These are phyloP conservation scores for Trididemnum nubilum DNA, from an alignment of 23 tunicate species.

Conservation along the genomic window DNA sequence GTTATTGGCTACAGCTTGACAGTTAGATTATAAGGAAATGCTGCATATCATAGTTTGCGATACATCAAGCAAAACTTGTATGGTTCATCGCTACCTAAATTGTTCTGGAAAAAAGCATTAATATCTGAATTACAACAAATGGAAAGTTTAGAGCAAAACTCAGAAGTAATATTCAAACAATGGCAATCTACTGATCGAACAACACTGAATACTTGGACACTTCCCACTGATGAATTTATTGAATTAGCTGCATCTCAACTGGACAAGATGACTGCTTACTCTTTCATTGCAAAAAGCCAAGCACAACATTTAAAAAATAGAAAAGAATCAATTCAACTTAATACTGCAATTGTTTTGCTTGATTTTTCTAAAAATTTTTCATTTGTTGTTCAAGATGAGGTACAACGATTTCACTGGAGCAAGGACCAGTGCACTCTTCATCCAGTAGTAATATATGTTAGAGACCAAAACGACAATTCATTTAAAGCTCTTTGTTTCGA, in stretches of 20 bases:
- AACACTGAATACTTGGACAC: not conserved
- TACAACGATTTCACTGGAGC: not conserved
- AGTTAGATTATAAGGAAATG: not conserved
- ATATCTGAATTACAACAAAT: not conserved
- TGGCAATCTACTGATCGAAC: not conserved
- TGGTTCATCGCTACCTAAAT: not conserved
- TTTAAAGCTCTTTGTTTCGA: not conserved
- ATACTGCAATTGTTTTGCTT: not conserved
- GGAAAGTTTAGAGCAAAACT: not conserved
- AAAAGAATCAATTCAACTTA: not conserved
- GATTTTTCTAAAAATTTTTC: not conserved
- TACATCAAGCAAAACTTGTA: not conserved
- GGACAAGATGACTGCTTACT: not conserved
- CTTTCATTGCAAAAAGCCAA: not conserved
- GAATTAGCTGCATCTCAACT: not conserved
- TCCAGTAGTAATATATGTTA: not conserved
- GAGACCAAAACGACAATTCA: not conserved
- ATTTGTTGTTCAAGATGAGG: constrained; percentile 4
- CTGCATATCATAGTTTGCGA: not conserved
- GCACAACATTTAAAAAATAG: not conserved
- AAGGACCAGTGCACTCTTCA: not conserved
- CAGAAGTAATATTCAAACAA: not conserved
- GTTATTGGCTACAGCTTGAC: not conserved
- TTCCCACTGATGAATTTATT: not conserved
- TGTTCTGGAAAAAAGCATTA: not conserved